Percentiles rank a stretch among this genome's conserved stretches.
phyloP scores from a whole-genome alignment of 2,113 vertebrate species.

The Eclectus roratus region DNA sequence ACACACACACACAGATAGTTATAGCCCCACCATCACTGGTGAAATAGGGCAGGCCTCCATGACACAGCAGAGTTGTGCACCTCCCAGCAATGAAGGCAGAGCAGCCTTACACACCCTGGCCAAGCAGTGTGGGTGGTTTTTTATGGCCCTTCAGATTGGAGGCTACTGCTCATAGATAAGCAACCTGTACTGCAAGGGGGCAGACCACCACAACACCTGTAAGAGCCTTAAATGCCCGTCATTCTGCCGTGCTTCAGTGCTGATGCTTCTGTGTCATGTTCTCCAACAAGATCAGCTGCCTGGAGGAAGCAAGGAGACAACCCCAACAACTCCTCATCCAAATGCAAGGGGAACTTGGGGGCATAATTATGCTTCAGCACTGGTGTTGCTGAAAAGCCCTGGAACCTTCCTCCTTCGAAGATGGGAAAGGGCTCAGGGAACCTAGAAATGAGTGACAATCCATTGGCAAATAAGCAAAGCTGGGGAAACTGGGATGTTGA shows the following conservation, averaged over 20 bases:
- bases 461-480: neutral
- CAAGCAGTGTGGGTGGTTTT: neutral
- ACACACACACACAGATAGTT: neutral
- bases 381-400: neutral
- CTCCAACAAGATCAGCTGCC: neutral
- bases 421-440: neutral
- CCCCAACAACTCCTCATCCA: neutral
- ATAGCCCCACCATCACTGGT: neutral
- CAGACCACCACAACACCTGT: accelerated
- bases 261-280: neutral
- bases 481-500: neutral
- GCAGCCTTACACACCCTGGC: neutral
- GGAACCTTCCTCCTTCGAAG: neutral
- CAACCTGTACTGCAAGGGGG: neutral
- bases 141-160: neutral
- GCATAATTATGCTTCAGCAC: neutral
- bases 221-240: neutral
- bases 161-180: neutral
- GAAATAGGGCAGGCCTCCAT: neutral
- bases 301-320: neutral
- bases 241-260: no score
- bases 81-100: neutral
- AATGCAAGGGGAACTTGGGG: neutral
- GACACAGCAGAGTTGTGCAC: accelerated
- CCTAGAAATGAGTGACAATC: neutral